Evolutionary conservation across 2,113 vertebrate genomes (phyloP).

Genomic region (Symphodus melops): DNA sequence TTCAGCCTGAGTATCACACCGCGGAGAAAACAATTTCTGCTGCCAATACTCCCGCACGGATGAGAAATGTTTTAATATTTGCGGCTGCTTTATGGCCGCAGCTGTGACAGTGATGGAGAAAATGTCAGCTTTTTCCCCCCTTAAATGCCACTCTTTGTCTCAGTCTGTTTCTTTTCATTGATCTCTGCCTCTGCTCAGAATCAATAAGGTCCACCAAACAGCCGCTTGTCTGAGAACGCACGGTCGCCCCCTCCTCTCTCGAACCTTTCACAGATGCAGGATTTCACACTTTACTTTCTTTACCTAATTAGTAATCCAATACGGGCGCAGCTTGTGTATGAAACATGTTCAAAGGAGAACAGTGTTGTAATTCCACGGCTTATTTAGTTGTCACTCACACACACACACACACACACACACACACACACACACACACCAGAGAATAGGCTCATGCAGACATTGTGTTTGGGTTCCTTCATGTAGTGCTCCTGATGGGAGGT

Average conservation of each 20-base stretch:
- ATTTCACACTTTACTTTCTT: slow-evolving; percentile 74
- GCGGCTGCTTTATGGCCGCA: slow-evolving; percentile 94
- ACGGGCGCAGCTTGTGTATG: slow-evolving; percentile 50
- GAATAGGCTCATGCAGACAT: slow-evolving; percentile 31
- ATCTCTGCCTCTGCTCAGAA: slow-evolving; percentile 94
- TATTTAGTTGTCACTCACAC: slow-evolving; percentile 62
- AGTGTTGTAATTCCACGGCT: slow-evolving; percentile 60
- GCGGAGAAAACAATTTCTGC: slow-evolving; percentile 98
- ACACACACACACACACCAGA: neutral
- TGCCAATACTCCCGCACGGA: slow-evolving; percentile 97
- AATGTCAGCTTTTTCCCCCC: slow-evolving; percentile 96
- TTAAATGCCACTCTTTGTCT: slow-evolving; percentile 99
- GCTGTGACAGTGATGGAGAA: slow-evolving; percentile 98
- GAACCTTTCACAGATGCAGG: slow-evolving; percentile 64
- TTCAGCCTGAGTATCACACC: slow-evolving; percentile 96
- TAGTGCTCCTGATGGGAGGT: too few relatives aligned
- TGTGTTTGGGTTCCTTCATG: slow-evolving; percentile 23
- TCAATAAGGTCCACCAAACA: slow-evolving; percentile 82
- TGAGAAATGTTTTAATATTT: slow-evolving; percentile 99
- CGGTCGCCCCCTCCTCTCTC: slow-evolving; percentile 79
- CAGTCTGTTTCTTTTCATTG: slow-evolving; percentile 94
- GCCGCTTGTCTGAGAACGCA: slow-evolving; percentile 86
- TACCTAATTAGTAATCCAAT: slow-evolving; percentile 77
- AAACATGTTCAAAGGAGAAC: slow-evolving; percentile 53
- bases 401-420: too few relatives aligned